phyloP scores from a whole-genome alignment of 2,113 vertebrate species.

The Silurus glanis region DNA sequence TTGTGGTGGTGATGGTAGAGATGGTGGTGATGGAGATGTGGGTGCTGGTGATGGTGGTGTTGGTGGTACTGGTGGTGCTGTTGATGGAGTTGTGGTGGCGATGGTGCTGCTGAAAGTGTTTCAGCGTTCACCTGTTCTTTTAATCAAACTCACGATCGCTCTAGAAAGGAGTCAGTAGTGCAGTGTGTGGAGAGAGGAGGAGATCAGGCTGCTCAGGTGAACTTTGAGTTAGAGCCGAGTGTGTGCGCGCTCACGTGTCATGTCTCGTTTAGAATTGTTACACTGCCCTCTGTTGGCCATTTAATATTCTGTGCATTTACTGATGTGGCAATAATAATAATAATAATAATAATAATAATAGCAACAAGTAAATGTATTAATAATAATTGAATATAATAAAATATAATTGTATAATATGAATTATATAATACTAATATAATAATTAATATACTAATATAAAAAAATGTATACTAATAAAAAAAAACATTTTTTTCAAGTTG shows the following conservation, averaged over 20 bases:
- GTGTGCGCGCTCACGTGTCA: background rate
- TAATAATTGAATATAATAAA: background rate
- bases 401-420: too few species aligned
- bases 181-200: background rate
- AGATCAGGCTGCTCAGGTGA: conserved; percentile 47
- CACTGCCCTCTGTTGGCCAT: conserved; percentile 62
- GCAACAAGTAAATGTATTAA: background rate
- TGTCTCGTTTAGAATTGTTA: background rate
- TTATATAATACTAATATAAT: too few species aligned
- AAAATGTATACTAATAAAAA: too few species aligned
- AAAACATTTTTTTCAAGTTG: too few species aligned
- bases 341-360: background rate
- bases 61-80: background rate
- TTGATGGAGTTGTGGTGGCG: conserved; percentile 7
- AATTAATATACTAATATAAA: too few species aligned
- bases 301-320: background rate
- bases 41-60: too few species aligned
- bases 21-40: too few species aligned
- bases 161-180: conserved; percentile 60
- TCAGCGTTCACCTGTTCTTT: background rate
- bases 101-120: too few species aligned
- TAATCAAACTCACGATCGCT: background rate
- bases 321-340: background rate
- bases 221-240: conserved; percentile 40
- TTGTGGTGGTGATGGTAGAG: too few species aligned